Percentiles rank a stretch among this genome's conserved stretches.
Conservation (phyloP, 2,888 invertebrate species). For the Harpalus rufipes region DNA sequence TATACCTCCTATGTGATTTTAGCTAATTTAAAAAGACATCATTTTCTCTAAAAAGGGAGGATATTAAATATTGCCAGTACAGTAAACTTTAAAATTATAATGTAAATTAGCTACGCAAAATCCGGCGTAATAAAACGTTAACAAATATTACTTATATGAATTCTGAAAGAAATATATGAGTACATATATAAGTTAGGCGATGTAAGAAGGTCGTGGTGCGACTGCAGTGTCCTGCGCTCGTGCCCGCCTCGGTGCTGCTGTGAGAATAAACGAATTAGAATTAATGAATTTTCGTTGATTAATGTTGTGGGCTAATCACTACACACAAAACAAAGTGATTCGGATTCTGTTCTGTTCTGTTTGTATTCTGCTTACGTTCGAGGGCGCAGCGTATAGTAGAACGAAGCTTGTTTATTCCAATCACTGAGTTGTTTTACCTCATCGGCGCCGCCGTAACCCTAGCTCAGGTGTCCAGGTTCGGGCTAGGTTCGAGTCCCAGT, state of each 20-base stretch:
- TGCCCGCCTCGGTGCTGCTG: slow-evolving; percentile 44
- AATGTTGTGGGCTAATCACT: slow-evolving; percentile 64
- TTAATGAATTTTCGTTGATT: slow-evolving; percentile 58
- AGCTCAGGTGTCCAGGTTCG: no score
- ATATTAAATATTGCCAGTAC: no score
- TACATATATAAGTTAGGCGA: neutral
- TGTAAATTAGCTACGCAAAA: no score
- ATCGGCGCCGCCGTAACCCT: slow-evolving; percentile 23
- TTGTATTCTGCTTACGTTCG: slow-evolving; percentile 41
- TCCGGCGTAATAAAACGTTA: no score
- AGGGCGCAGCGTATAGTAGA: slow-evolving; percentile 39
- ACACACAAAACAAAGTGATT: slow-evolving; percentile 63
- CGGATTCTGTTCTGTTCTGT: slow-evolving; percentile 42
- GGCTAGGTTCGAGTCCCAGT: neutral
- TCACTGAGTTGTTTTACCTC: slow-evolving; percentile 63
- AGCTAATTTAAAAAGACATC: no score
- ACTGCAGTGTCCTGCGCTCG: neutral
- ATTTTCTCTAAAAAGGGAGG: no score
- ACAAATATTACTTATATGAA: no score
- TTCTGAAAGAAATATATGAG: no score
- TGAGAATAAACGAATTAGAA: slow-evolving; percentile 60
- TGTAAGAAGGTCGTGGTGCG: slow-evolving; percentile 3
- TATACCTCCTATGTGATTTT: no score
- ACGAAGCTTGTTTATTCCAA: slow-evolving; percentile 59
- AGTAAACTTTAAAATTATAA: no score